Conservation (phyloP, 2,797 vertebrate genomes). For the Catamblyrhynchus diadema region DNA sequence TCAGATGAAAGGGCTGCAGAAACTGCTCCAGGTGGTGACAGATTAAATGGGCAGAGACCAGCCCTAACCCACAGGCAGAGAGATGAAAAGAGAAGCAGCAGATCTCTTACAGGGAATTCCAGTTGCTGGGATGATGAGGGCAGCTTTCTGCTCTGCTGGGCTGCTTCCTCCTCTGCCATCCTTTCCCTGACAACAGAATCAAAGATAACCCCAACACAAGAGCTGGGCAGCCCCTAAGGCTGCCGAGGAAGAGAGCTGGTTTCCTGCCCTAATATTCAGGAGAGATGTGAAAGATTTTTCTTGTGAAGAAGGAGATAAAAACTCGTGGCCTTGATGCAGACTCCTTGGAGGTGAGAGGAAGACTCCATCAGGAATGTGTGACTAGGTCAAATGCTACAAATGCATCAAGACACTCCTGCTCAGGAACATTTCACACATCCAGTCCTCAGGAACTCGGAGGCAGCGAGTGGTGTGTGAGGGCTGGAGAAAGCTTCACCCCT, state of each 20-base stretch:
- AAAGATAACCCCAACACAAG: background rate
- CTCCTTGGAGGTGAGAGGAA: background rate
- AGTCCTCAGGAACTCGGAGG: rapidly evolving
- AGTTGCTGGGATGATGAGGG: background rate
- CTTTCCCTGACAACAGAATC: background rate
- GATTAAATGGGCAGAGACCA: background rate
- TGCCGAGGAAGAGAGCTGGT: background rate
- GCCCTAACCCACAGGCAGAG: background rate
- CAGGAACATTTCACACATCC: background rate
- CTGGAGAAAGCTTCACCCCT: background rate
- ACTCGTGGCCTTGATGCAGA: background rate
- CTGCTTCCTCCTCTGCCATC: background rate
- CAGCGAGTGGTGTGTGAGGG: rapidly evolving
- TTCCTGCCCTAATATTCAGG: background rate
- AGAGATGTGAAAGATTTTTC: background rate
- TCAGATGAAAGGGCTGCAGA: background rate
- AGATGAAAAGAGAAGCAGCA: background rate
- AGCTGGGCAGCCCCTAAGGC: background rate
- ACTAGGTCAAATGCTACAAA: background rate
- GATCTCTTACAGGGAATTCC: background rate
- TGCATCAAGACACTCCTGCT: background rate
- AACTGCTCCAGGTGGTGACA: background rate
- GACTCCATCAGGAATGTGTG: background rate
- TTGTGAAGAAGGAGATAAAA: background rate
- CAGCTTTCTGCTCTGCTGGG: background rate